Conservation (phyloP, 2,888 invertebrate species). For the Tetragonula carbonaria region DNA sequence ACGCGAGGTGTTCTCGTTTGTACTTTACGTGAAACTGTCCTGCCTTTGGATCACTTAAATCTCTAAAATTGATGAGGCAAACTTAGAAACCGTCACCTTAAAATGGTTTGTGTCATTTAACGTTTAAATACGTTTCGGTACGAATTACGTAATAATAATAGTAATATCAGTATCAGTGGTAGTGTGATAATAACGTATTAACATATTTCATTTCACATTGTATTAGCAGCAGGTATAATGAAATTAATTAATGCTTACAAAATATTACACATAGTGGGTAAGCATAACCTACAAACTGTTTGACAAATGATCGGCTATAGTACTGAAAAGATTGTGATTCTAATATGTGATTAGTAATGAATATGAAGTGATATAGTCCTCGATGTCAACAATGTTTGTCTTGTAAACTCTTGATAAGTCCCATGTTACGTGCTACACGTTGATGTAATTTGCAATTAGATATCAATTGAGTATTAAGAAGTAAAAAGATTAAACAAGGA, state of each 20-base stretch:
- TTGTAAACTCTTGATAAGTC: constrained; percentile 8
- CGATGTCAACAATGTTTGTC: constrained; percentile 3
- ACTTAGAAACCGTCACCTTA: neutral
- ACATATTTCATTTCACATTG: neutral
- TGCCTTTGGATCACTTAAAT: neutral
- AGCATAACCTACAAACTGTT: constrained; percentile 4
- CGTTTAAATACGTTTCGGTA: constrained; percentile 5
- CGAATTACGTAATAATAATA: constrained; percentile 9
- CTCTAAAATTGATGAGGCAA: neutral
- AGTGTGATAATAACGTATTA: neutral
- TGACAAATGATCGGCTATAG: neutral
- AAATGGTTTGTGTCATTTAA: neutral
- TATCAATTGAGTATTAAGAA: neutral
- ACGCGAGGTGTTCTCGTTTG: neutral
- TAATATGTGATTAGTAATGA: neutral
- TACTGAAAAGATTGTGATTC: neutral
- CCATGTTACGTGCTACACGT: neutral
- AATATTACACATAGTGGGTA: neutral
- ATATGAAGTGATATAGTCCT: neutral
- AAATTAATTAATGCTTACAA: neutral
- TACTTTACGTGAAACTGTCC: neutral
- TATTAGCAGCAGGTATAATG: neutral
- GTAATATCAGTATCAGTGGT: neutral
- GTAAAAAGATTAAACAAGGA: neutral
- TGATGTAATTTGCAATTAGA: neutral